Conservation (phyloP, 2,797 vertebrate genomes). For the Emydoidea blandingii region DNA sequence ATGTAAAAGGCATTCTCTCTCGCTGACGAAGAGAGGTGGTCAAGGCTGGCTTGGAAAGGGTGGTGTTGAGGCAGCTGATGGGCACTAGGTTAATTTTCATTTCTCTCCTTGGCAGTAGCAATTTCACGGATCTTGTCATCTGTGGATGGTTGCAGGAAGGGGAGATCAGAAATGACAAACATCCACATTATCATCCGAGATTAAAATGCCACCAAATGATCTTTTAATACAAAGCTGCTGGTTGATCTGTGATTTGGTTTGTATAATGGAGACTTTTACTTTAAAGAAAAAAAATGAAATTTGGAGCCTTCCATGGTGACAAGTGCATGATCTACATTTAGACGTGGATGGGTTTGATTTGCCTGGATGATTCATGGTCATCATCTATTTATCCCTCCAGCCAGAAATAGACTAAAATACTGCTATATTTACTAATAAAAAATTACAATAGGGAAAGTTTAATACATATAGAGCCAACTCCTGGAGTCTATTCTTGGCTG, state of each 20-base stretch:
- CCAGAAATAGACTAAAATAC: background rate
- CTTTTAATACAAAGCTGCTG: constrained; percentile 39
- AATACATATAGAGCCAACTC: background rate
- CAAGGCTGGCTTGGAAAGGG: constrained; percentile 56
- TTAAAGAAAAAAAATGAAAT: background rate
- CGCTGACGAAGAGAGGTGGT: accelerated
- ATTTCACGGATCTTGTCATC: constrained; percentile 77
- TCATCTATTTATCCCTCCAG: background rate
- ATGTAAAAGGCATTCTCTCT: background rate
- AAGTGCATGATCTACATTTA: background rate
- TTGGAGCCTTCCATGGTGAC: background rate
- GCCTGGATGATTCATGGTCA: constrained; percentile 4
- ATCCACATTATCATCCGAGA: constrained; percentile 73
- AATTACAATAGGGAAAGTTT: background rate
- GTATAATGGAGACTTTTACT: background rate
- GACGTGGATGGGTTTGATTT: background rate
- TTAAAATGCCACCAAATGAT: constrained; percentile 73
- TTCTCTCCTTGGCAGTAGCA: constrained; percentile 76
- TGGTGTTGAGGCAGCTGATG: constrained; percentile 38
- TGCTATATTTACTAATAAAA: background rate
- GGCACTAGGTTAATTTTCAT: constrained; percentile 72
- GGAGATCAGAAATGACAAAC: constrained; percentile 77
- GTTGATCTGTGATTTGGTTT: constrained; percentile 41
- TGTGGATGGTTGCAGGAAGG: constrained; percentile 67
- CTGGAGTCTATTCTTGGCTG: background rate